Conservation (phyloP, 2,113 vertebrate species). For the Prietella phreatophila region DNA sequence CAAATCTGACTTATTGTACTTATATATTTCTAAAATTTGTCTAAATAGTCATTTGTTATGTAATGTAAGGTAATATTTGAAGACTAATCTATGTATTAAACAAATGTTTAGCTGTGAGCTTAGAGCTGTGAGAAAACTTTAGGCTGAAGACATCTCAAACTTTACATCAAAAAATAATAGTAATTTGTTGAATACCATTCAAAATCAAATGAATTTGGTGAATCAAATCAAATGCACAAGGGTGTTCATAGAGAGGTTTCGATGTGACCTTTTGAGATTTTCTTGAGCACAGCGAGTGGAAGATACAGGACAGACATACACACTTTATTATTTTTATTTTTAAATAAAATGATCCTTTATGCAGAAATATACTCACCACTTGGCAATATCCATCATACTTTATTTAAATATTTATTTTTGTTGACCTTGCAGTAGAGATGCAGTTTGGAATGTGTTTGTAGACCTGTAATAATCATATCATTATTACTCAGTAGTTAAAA, state of each 20-base stretch:
- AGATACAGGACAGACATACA: background rate
- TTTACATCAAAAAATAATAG: background rate
- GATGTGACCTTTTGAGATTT: background rate
- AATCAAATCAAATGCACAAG: background rate
- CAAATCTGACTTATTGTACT: background rate
- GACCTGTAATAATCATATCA: background rate
- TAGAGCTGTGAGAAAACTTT: background rate
- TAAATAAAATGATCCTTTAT: background rate
- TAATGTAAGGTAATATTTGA: background rate
- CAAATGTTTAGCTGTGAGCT: background rate
- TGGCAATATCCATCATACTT: background rate
- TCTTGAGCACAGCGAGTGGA: background rate
- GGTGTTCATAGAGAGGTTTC: background rate
- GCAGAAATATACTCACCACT: background rate
- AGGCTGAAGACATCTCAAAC: background rate
- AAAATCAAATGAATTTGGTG: background rate
- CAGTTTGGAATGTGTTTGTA: background rate
- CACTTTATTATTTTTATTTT: too few relatives aligned
- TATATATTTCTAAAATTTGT: background rate
- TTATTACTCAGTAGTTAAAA: background rate
- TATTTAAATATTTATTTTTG: background rate
- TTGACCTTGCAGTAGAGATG: background rate
- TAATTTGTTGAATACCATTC: background rate
- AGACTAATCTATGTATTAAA: background rate
- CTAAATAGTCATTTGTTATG: background rate